phyloP scores from a whole-genome alignment of 1,140 invertebrate genomes.

The Drepana arcuata region DNA sequence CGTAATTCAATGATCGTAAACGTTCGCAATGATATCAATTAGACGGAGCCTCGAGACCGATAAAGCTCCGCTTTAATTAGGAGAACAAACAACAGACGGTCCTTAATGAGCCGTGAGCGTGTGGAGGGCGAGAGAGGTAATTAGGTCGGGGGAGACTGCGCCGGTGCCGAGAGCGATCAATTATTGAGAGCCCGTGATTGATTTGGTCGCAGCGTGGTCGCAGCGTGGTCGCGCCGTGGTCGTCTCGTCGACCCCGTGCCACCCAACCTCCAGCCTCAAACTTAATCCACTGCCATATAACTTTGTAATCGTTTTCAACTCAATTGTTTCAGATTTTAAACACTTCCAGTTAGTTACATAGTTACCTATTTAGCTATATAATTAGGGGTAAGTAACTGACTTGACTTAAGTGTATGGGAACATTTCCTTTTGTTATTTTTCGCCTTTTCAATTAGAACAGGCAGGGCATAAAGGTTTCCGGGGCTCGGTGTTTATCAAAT shows the following conservation, averaged over 20 bases:
- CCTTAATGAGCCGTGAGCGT: slow-evolving; percentile 59
- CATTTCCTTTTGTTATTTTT: too few species aligned
- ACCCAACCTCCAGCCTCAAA: not conserved
- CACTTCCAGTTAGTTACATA: too few species aligned
- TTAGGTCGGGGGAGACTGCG: slow-evolving; percentile 40
- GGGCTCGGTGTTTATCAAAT: slow-evolving; percentile 29
- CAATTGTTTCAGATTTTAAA: too few species aligned
- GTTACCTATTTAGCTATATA: too few species aligned
- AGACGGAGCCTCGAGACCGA: slow-evolving; percentile 49
- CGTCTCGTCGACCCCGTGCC: not conserved
- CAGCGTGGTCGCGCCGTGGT: slow-evolving; percentile 1
- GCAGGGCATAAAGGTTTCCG: slow-evolving; percentile 37
- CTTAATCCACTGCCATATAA: too few species aligned
- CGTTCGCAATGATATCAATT: slow-evolving; percentile 66
- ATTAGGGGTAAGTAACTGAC: too few species aligned
- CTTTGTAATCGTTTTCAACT: too few species aligned
- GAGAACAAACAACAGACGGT: slow-evolving; percentile 66
- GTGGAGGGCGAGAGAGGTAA: slow-evolving; percentile 46
- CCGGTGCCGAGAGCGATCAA: slow-evolving; percentile 33
- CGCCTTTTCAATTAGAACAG: too few species aligned
- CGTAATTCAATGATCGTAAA: slow-evolving; percentile 67
- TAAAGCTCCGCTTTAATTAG: slow-evolving; percentile 67
- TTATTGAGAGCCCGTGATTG: slow-evolving; percentile 54
- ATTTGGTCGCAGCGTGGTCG: slow-evolving; percentile 26
- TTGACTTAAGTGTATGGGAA: too few species aligned